These are phyloP conservation scores for Germaria angustata DNA, from an alignment of 2,888 invertebrate species.

Conservation along the genomic window DNA sequence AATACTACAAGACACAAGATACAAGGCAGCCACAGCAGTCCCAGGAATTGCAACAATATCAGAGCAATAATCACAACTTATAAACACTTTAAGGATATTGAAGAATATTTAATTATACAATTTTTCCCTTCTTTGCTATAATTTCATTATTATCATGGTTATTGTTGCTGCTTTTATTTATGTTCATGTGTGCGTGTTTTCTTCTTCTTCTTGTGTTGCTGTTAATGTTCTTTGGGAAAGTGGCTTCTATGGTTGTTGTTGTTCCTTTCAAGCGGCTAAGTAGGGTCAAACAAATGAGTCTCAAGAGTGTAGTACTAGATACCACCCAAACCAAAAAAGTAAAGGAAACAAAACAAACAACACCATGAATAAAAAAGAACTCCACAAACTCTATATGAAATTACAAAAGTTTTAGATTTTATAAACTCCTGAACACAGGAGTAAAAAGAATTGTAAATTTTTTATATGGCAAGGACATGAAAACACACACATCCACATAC, in stretches of 20 bases:
- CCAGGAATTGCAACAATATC: background rate
- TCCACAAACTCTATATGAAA: background rate
- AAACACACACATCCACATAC: background rate
- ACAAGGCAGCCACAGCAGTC: background rate
- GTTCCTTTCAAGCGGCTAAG: slow-evolving; percentile 34
- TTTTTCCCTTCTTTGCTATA: slow-evolving; percentile 7
- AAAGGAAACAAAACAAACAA: background rate
- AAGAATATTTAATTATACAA: slow-evolving; percentile 63
- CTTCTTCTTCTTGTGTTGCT: background rate
- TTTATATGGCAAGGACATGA: background rate
- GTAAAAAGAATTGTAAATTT: slow-evolving; percentile 2
- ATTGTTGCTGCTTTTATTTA: background rate
- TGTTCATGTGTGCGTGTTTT: too few species aligned
- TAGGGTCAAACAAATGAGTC: slow-evolving; percentile 45
- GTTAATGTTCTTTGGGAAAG: background rate
- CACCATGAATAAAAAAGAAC: background rate
- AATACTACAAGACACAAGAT: background rate
- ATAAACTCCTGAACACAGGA: background rate
- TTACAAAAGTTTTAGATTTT: background rate
- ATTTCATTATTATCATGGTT: slow-evolving; percentile 9
- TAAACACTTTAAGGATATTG: slow-evolving; percentile 63
- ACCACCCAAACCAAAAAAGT: background rate
- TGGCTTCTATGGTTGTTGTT: slow-evolving; percentile 7
- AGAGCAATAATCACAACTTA: slow-evolving; percentile 47
- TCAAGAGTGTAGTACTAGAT: slow-evolving; percentile 33